A percentile compares a stretch with the other conserved stretches of the same genome.
These are phyloP conservation scores for Eulemur rufifrons DNA, from an alignment of 2,113 vertebrate species.

Conservation along the genomic window DNA sequence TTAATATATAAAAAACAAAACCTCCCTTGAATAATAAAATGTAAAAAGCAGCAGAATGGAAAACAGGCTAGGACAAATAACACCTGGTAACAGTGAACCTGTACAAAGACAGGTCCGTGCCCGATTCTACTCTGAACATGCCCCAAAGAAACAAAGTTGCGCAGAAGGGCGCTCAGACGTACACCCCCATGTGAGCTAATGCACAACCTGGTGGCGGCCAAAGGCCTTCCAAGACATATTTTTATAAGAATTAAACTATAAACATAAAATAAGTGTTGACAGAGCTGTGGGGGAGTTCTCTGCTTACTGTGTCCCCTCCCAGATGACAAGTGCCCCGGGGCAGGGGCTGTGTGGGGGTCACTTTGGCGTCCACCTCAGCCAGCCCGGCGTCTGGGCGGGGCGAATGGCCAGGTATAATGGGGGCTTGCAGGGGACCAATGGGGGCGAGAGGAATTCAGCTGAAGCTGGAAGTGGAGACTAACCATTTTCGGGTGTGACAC, in stretches of 20 bases:
- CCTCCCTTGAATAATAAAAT: background rate
- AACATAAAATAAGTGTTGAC: background rate
- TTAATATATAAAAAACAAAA: background rate
- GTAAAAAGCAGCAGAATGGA: background rate
- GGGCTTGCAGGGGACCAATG: no score
- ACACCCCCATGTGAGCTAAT: background rate
- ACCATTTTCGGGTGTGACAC: background rate
- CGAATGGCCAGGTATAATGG: background rate
- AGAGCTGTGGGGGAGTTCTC: background rate
- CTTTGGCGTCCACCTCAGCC: background rate
- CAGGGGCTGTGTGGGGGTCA: no score
- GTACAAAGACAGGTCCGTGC: background rate
- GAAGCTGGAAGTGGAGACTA: background rate
- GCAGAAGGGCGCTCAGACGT: background rate
- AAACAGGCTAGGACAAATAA: background rate
- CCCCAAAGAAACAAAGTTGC: background rate
- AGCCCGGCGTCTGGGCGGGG: background rate
- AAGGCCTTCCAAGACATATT: background rate
- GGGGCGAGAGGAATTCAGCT: background rate
- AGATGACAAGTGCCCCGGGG: fast-evolving
- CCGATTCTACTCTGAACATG: background rate
- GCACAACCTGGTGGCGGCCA: no score
- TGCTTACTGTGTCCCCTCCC: background rate
- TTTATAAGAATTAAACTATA: background rate
- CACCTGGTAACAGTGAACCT: background rate